These are phyloP conservation scores for Megalonaias nervosa DNA, from an alignment of 1,140 invertebrate species.

Conservation along the genomic window DNA sequence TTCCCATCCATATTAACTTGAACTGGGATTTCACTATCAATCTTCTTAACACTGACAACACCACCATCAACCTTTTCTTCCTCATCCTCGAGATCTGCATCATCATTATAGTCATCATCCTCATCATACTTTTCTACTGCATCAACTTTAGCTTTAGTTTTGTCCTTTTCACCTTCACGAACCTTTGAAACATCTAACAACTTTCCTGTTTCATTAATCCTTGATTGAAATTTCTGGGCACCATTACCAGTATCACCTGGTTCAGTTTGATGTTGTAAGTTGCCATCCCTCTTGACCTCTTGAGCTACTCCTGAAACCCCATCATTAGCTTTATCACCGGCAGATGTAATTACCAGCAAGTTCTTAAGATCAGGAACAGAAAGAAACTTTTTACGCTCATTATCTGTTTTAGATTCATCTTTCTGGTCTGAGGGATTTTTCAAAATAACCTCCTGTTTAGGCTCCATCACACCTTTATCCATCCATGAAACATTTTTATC, in stretches of 20 bases:
- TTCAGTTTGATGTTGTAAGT: neutral
- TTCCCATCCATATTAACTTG: too few relatives aligned
- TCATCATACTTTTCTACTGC: slow-evolving; percentile 1
- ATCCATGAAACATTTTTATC: neutral
- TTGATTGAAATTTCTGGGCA: slow-evolving; percentile 3
- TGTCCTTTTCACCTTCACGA: neutral
- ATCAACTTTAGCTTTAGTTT: slow-evolving; percentile 2
- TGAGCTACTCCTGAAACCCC: neutral
- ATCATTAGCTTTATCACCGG: neutral
- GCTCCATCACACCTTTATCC: neutral
- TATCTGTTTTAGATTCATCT: too few relatives aligned
- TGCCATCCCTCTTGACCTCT: neutral
- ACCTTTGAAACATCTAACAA: neutral
- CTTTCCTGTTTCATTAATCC: neutral
- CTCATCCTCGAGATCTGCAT: slow-evolving; percentile 6
- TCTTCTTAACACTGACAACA: too few relatives aligned
- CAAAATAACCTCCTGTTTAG: too few relatives aligned
- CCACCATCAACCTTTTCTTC: too few relatives aligned
- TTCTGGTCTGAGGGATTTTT: too few relatives aligned
- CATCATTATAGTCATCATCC: neutral
- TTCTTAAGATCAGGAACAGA: slow-evolving; percentile 1
- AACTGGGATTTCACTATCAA: too few relatives aligned
- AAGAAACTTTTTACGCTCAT: too few relatives aligned
- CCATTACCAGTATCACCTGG: neutral
- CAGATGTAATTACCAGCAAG: neutral